phyloP scores from a whole-genome alignment of 2,797 vertebrate species.

The Falco berigora region DNA sequence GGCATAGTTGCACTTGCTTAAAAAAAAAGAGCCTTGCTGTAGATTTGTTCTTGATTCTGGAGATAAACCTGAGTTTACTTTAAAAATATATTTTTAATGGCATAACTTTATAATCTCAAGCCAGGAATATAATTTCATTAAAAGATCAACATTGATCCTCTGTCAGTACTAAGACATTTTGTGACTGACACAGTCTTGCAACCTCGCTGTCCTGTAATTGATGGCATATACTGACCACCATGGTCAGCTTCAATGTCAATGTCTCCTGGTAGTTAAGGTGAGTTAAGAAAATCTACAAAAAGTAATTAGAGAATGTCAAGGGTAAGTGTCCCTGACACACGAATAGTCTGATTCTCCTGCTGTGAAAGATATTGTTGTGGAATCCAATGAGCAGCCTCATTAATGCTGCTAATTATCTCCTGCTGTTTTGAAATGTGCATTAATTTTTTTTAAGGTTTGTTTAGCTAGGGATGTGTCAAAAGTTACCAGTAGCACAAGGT shows the following conservation, averaged over 20 bases:
- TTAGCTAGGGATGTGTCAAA: constrained; percentile 49
- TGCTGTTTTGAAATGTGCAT: constrained; percentile 69
- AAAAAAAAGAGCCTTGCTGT: background rate
- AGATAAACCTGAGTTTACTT: background rate
- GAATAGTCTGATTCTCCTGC: constrained; percentile 70
- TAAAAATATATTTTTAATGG: background rate
- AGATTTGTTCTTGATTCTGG: background rate
- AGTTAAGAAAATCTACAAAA: constrained; percentile 66
- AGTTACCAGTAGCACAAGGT: constrained; percentile 25
- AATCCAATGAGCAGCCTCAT: constrained; percentile 79
- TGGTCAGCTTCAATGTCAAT: constrained; percentile 43
- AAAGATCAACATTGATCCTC: background rate
- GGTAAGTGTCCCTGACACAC: constrained; percentile 70
- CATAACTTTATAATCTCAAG: background rate
- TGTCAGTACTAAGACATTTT: background rate
- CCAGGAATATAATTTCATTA: background rate
- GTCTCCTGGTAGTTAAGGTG: constrained; percentile 53
- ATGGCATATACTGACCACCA: background rate
- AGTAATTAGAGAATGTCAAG: constrained; percentile 86
- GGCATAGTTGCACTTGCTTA: background rate
- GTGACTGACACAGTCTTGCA: background rate
- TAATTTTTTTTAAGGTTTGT: constrained; percentile 53
- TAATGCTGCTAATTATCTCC: constrained; percentile 82
- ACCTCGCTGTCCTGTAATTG: constrained; percentile 47
- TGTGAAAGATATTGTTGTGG: constrained; percentile 76